Conservation (phyloP, 2,113 vertebrate genomes). For the Equus quagga region DNA sequence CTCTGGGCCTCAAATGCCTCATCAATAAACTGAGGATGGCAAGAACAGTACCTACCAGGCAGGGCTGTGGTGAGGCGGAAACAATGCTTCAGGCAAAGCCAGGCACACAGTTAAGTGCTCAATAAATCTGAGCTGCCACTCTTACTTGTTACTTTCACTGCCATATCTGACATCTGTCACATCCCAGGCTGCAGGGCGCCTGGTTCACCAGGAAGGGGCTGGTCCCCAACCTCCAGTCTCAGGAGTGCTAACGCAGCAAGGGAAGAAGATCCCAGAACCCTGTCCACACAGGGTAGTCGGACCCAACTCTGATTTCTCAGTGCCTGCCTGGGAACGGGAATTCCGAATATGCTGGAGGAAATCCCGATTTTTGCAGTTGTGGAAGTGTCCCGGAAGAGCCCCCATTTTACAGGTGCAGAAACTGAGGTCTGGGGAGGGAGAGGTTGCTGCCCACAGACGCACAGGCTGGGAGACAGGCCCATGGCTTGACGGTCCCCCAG, state of each 20-base stretch:
- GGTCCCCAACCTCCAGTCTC: constrained; percentile 73
- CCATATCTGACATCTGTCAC: constrained; percentile 74
- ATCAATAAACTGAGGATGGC: neutral
- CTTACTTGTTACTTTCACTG: neutral
- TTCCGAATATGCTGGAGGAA: neutral
- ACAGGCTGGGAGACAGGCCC: neutral
- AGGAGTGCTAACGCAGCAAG: constrained; percentile 87
- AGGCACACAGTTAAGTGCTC: neutral
- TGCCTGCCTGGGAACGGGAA: neutral
- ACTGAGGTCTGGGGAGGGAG: constrained; percentile 88
- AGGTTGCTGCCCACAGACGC: constrained; percentile 88
- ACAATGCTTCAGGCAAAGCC: neutral
- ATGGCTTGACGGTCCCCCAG: constrained; percentile 80
- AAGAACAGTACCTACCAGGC: neutral
- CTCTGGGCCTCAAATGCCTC: neutral
- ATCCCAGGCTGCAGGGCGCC: neutral
- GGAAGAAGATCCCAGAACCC: constrained; percentile 90
- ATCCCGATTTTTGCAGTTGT: neutral
- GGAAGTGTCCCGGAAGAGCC: neutral
- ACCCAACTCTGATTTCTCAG: constrained; percentile 85
- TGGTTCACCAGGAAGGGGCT: neutral
- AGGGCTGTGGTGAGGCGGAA: neutral
- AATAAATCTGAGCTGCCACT: neutral
- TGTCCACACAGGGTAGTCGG: constrained; percentile 91
- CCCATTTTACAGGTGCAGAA: constrained; percentile 84